Conservation (phyloP, 2,888 invertebrate species). For the Empis livida region DNA sequence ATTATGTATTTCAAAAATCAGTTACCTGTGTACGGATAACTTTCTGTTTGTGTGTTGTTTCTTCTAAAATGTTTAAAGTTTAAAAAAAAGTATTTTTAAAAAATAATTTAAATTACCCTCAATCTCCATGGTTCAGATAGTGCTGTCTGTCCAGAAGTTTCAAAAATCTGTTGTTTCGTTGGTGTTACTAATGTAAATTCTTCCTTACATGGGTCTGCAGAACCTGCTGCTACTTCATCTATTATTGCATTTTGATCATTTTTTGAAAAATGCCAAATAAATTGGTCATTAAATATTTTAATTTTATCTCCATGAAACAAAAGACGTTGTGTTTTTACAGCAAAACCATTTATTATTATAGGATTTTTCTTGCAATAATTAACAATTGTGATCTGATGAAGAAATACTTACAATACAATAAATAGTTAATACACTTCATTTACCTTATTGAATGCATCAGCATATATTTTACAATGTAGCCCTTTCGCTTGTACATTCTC, state of each 20-base stretch:
- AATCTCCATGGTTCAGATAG: constrained; percentile 22
- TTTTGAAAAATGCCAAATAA: constrained; percentile 24
- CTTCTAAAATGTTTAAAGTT: neutral
- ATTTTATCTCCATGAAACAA: constrained; percentile 24
- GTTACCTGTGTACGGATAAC: neutral
- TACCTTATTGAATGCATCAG: constrained; percentile 32
- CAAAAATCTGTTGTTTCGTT: constrained; percentile 11
- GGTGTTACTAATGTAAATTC: constrained; percentile 14
- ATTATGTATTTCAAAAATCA: too few relatives aligned
- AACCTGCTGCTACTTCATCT: neutral
- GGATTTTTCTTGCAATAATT: constrained; percentile 23
- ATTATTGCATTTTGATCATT: neutral
- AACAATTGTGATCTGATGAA: constrained; percentile 24
- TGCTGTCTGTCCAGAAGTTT: constrained; percentile 21
- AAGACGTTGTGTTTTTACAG: constrained; percentile 21
- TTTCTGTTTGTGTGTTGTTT: neutral
- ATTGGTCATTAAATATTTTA: constrained; percentile 24
- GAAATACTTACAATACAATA: neutral
- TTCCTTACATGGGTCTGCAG: neutral
- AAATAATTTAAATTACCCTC: neutral
- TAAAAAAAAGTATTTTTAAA: neutral
- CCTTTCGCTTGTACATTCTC: constrained; percentile 21
- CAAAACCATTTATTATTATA: constrained; percentile 22
- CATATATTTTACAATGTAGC: constrained; percentile 28
- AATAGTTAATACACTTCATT: constrained; percentile 12